Evolutionary conservation across 92 coral and sea anemone species (phyloP), one percentile per base, ranked within the genome.

Genomic region (Bergia puertoricense): DNA sequence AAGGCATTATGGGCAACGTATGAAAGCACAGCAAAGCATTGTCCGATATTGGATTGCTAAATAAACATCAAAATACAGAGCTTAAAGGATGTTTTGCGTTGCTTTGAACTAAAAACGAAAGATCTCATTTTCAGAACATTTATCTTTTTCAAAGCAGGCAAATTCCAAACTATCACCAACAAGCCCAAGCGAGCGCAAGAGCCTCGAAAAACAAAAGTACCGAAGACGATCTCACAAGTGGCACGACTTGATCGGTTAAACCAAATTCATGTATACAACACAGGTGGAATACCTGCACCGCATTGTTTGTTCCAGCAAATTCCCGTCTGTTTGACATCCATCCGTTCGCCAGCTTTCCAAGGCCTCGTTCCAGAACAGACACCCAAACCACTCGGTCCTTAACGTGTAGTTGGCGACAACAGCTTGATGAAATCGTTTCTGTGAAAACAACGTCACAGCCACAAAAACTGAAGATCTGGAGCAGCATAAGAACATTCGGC

Each of bases 331-430:
- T 71, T 78, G 69, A 42, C 98, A 95, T 45, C 96, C 96, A 38
- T 92, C 91, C 14, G 88, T 88, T 14, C 81, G 84, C 98, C 96
- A 95, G 42, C 81, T 65, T 42, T 78, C 86, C 56, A 41, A 38
- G 36, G 77, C 4, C 20, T 92, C 90, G 87, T 95, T 77, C 94
- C 94, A 95, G 92, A 93, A 92, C 76, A 85, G 92, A 85, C 98
- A 95, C 6, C 94, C 94, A 66, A 84, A 81, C 98, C 96, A 95
- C 48, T 90, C 82, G 77, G 93, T 77, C 16, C 80, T 81, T 73
- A 95, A 65, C 13, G 86, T 81, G 89, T 95, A 95, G 74, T 83
- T 83, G 22, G 92, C 88, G 4, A 79, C 79, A 43, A 74, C 66
- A 48, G 80, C 94, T 22, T 86, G 76, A 13, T 44, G 77, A 37